Conservation (phyloP, 2,797 vertebrate species). For the Mus minutoides region DNA sequence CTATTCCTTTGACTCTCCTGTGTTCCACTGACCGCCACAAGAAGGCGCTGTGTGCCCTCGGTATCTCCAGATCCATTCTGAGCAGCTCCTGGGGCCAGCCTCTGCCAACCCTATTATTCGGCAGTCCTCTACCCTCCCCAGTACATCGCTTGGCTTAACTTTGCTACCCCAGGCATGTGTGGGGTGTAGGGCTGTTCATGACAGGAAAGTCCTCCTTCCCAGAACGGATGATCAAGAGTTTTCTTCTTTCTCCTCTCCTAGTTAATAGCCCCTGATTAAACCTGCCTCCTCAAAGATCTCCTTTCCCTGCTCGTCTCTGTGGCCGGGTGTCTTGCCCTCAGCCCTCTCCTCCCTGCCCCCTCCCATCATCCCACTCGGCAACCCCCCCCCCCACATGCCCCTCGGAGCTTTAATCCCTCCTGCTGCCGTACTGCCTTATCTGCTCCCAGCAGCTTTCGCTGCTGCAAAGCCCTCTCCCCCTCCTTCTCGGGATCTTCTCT, state of each 20-base stretch:
- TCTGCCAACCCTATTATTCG: background rate
- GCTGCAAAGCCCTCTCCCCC: slow-evolving; percentile 79
- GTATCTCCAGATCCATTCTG: background rate
- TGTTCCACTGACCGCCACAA: slow-evolving; percentile 34
- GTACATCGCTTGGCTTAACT: background rate
- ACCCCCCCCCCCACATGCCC: slow-evolving; percentile 56
- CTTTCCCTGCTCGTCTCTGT: background rate
- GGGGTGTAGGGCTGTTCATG: background rate
- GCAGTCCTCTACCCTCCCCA: background rate
- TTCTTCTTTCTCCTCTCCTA: slow-evolving; percentile 33
- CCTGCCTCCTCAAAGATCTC: background rate
- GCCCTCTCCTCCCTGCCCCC: slow-evolving; percentile 4
- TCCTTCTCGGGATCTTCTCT: slow-evolving; percentile 71
- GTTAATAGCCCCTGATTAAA: slow-evolving; percentile 7
- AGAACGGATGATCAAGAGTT: background rate
- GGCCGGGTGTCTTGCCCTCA: slow-evolving; percentile 62
- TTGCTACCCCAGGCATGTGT: background rate
- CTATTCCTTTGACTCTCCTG: background rate
- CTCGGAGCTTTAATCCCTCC: slow-evolving; percentile 82
- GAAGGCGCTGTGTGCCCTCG: slow-evolving; percentile 58
- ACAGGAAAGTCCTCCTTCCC: background rate
- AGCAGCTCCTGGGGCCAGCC: background rate
- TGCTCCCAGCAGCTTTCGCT: slow-evolving; percentile 83
- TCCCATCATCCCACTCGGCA: background rate
- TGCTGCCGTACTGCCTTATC: slow-evolving; percentile 78